A percentile compares a stretch with the other conserved stretches of the same genome.
Evolutionary conservation across 1,140 invertebrate genomes (phyloP).

Genomic region (Harpegnathos saltator): DNA sequence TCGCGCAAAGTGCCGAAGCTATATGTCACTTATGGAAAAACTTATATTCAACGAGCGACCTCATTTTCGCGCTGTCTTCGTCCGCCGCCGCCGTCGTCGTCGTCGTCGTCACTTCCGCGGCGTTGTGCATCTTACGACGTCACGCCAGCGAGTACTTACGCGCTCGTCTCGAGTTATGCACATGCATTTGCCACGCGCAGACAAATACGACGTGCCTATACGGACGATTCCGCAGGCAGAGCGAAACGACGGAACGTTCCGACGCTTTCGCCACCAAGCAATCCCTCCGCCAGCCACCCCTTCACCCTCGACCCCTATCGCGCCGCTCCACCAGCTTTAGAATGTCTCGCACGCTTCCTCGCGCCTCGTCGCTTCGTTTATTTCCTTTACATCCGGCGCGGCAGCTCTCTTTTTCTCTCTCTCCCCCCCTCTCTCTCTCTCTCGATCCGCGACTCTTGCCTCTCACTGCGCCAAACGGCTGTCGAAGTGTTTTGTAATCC

Average conservation of each 20-base stretch:
- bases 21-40: constrained; percentile 31
- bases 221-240: constrained; percentile 1
- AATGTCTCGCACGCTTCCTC: constrained; percentile 61
- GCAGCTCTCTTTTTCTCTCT: too few relatives aligned
- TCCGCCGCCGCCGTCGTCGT: background rate
- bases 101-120: constrained; percentile 4
- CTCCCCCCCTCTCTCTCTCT: too few relatives aligned
- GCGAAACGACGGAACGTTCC: constrained; percentile 59
- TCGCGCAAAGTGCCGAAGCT: constrained; percentile 34
- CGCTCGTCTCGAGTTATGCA: constrained; percentile 15
- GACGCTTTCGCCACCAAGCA: background rate
- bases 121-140: constrained; percentile 17
- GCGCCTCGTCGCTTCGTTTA: constrained; percentile 65
- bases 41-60: constrained; percentile 26
- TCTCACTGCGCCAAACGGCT: constrained; percentile 60
- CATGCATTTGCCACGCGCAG: constrained; percentile 39
- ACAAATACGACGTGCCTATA: constrained; percentile 44
- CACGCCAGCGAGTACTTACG: constrained; percentile 22
- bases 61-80: constrained; percentile 17
- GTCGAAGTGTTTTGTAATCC: constrained; percentile 74
- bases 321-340: background rate
- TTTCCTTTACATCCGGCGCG: constrained; percentile 68
- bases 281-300: constrained; percentile 2
- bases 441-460: constrained; percentile 69
- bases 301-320: background rate